Evolutionary conservation across 2,797 vertebrate species (phyloP).

Genomic region (Chiloscyllium punctatum): DNA sequence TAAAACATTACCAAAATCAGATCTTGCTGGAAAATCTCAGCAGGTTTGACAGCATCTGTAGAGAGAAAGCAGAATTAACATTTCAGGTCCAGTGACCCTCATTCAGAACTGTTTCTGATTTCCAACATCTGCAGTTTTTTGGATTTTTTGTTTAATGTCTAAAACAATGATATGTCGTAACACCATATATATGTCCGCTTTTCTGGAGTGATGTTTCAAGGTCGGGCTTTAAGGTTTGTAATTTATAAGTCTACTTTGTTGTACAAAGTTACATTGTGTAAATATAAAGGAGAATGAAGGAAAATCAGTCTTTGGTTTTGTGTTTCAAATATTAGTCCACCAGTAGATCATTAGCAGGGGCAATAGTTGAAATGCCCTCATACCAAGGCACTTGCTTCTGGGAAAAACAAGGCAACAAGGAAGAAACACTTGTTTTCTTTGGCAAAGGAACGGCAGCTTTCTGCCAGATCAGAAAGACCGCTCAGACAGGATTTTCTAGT

Average conservation of each 20-base stretch:
- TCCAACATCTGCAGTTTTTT: no score
- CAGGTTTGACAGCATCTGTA: no score
- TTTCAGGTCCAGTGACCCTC: no score
- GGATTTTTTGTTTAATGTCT: no score
- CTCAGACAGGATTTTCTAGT: not conserved
- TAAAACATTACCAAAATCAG: no score
- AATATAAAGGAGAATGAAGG: not conserved
- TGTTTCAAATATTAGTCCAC: not conserved
- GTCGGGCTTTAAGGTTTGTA: not conserved
- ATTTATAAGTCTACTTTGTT: not conserved
- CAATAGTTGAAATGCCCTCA: not conserved
- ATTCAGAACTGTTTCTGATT: no score
- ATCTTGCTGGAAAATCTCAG: no score
- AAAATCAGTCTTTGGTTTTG: not conserved
- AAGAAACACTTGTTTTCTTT: not conserved
- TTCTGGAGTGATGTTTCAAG: not conserved
- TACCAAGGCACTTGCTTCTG: not conserved
- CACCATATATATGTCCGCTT: not conserved
- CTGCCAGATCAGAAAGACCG: not conserved
- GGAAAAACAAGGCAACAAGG: not conserved
- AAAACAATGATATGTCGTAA: not conserved
- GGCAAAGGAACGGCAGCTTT: not conserved
- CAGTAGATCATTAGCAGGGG: not conserved
- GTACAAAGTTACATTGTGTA: not conserved
- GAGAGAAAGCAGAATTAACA: no score